Conservation (phyloP, 2,797 vertebrate species). For the Pteronotus mesoamericanus region DNA sequence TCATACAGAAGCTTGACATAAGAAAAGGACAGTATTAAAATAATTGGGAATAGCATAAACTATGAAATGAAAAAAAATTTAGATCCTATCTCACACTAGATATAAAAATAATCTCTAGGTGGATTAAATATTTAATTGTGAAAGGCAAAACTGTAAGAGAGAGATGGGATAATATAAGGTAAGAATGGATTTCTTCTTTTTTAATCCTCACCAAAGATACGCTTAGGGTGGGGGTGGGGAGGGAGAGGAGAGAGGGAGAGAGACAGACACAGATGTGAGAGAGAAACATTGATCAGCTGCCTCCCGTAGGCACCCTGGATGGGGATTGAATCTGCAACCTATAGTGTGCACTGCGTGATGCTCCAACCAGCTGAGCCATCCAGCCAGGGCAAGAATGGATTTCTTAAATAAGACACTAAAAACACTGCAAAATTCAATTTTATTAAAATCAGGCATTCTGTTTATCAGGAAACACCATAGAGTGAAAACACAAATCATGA, state of each 20-base stretch:
- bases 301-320: background rate
- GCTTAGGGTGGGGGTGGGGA: background rate
- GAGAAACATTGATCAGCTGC: background rate
- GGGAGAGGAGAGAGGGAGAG: no score
- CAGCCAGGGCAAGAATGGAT: background rate
- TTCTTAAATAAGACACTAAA: background rate
- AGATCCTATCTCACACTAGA: background rate
- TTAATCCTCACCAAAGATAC: background rate
- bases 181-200: background rate
- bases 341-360: no score
- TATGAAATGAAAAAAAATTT: background rate
- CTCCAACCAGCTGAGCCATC: background rate
- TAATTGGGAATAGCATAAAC: background rate
- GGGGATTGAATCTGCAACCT: background rate
- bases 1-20: background rate
- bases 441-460: conserved; percentile 30
- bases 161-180: background rate
- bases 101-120: background rate
- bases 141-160: conserved; percentile 2
- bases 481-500: background rate
- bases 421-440: background rate
- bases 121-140: background rate
- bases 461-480: background rate
- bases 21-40: background rate
- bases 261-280: background rate